Evolutionary conservation across 2,113 vertebrate genomes (phyloP).

Genomic region (Strigops habroptila): DNA sequence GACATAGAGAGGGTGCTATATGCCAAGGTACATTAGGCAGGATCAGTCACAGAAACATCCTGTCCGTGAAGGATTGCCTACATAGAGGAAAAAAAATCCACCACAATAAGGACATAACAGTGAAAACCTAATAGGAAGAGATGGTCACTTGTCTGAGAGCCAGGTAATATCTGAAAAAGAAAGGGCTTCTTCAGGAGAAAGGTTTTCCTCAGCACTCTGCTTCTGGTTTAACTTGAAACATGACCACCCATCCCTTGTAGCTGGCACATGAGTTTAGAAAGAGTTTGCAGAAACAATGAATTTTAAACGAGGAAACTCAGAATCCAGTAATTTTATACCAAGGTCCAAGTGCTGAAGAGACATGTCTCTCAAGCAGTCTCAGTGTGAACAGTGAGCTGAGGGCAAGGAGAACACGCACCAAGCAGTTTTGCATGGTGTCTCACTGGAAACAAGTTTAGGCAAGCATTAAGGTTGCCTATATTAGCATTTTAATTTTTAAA

Average conservation of each 20-base stretch:
- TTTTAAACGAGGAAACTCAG: background rate
- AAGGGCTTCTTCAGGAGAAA: background rate
- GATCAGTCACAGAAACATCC: background rate
- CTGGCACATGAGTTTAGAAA: background rate
- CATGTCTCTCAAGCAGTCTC: background rate
- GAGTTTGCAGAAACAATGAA: background rate
- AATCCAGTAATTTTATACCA: background rate
- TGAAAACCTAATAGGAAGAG: background rate
- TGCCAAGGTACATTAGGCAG: background rate
- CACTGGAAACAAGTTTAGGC: background rate
- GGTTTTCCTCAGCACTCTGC: background rate
- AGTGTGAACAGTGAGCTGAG: background rate
- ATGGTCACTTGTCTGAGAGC: background rate
- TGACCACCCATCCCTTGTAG: background rate
- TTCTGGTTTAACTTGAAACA: background rate
- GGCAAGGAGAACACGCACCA: background rate
- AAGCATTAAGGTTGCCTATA: background rate
- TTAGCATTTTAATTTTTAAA: background rate
- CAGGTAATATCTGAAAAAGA: background rate
- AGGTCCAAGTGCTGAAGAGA: rapidly evolving
- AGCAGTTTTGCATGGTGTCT: background rate
- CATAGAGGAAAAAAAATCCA: background rate
- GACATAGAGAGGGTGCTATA: background rate
- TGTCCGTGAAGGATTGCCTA: background rate
- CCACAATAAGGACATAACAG: background rate